Base-by-base conservation (phyloP, 2,888 invertebrate genomes). In the Melolontha melolontha region DNA sequence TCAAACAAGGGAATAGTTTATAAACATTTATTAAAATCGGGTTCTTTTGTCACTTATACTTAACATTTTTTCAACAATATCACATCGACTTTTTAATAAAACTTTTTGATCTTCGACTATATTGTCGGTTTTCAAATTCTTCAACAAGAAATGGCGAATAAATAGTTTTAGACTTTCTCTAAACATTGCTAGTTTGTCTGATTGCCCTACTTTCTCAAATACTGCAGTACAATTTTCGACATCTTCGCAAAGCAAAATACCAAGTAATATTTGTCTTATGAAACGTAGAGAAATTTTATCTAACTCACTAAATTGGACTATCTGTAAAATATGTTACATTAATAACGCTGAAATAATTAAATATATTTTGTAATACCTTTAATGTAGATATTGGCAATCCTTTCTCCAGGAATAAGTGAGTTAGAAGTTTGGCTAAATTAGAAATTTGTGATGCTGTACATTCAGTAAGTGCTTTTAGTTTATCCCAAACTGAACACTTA, bases 401-500 rank as follows among this genome's bases (percentile, higher is more conserved):
- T 72, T 92, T 91, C 73, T 91, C 89, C 67, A 92, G 85, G 66
- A 97, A 89, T n/a, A 97, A 83, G 78, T 94, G 91, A 5, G 89
- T 88, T 5, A 96, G 82, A 69, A 97, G 88, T 79, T 91, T 89
- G 0, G 94, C 93, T 72, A 98, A 82, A 81, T 96, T 95, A 0
- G 87, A 85, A 50, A 91, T 82, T 76, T 92, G 89, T 10, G 84
- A 84, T 62, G 87, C 87, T 0, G 87, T 86, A 57, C 92, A 86
- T 1, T 86, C 85, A 10, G 90, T 87, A 44, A 97, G 81, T 41
- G 92, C 91, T 79, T 95, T 94, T 17, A 97, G 88, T 79, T 94
- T 93, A 82, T 98, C 97, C 97, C 97, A 98, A 6, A 95, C 81
- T 0, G 92, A 88, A 82, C 90, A 97, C 81, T 97, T 96, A 68